Evolutionary conservation across 2,113 vertebrate genomes (phyloP).

Genomic region (Arvicanthis niloticus): DNA sequence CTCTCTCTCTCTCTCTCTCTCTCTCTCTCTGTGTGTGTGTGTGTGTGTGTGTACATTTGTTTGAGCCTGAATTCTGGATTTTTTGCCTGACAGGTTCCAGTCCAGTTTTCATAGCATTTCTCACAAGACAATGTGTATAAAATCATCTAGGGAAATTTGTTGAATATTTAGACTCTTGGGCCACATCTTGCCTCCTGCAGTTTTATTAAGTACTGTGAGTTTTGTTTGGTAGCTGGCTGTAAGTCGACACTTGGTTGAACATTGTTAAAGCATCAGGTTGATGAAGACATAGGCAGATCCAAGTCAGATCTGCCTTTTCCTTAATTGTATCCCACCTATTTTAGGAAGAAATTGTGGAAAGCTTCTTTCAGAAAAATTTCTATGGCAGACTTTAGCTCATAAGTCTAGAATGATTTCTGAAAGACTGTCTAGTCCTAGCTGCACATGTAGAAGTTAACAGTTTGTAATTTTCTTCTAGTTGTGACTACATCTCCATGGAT

Average conservation of each 20-base stretch:
- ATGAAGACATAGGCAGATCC: neutral
- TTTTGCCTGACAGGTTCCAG: neutral
- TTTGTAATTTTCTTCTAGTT: neutral
- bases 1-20: too few relatives aligned
- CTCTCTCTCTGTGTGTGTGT: too few relatives aligned
- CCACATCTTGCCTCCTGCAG: neutral
- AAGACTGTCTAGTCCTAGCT: neutral
- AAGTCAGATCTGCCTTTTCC: neutral
- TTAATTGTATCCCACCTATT: neutral
- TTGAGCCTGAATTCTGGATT: slow-evolving; percentile 42
- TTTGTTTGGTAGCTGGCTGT: neutral
- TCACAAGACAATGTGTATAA: neutral
- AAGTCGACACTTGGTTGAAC: neutral
- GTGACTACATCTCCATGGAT: neutral
- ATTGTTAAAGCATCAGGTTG: neutral
- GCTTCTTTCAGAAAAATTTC: slow-evolving; percentile 11
- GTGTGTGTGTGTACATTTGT: too few relatives aligned
- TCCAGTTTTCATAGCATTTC: slow-evolving; percentile 23
- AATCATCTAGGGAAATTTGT: neutral
- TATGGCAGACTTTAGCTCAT: neutral
- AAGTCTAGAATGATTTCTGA: neutral
- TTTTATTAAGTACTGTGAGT: neutral
- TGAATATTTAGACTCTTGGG: neutral
- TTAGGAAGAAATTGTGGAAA: neutral
- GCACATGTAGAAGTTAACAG: neutral